phyloP scores from a whole-genome alignment of 35 echinoderm and acorn worm genomes.

The Patiria miniata region DNA sequence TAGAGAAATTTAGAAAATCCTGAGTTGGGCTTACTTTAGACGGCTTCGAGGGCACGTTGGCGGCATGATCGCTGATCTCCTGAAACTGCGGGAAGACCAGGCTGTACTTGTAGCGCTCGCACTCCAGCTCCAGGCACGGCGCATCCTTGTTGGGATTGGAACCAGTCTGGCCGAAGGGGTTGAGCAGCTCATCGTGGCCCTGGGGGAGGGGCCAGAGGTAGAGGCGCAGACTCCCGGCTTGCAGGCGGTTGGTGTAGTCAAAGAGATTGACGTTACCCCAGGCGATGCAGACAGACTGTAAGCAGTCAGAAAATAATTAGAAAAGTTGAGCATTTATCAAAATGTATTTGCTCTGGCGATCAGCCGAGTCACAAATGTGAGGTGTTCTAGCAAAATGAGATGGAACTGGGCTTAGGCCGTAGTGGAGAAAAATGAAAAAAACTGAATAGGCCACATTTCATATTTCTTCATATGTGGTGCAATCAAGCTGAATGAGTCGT shows the following conservation, averaged over 20 bases:
- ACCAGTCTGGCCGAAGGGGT: conserved; percentile 90
- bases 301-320: no score
- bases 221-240: conserved; percentile 89
- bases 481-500: no score
- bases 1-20: no score
- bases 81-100: conserved; percentile 78
- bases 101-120: conserved; percentile 75
- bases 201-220: conserved; percentile 96
- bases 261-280: conserved; percentile 98
- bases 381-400: no score
- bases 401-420: no score
- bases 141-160: conserved; percentile 97
- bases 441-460: no score
- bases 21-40: no score
- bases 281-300: conserved; percentile 44
- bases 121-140: conserved; percentile 94
- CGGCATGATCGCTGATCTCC: conserved; percentile 85
- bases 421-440: no score
- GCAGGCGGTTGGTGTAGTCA: conserved; percentile 95
- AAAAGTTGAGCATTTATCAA: no score
- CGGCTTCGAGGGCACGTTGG: conserved; percentile 54
- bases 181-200: conserved; percentile 84
- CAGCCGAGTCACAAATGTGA: no score
- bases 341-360: no score
- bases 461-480: no score